Conservation (phyloP, 2,113 vertebrate genomes). For the Oenanthe oenanthe region DNA sequence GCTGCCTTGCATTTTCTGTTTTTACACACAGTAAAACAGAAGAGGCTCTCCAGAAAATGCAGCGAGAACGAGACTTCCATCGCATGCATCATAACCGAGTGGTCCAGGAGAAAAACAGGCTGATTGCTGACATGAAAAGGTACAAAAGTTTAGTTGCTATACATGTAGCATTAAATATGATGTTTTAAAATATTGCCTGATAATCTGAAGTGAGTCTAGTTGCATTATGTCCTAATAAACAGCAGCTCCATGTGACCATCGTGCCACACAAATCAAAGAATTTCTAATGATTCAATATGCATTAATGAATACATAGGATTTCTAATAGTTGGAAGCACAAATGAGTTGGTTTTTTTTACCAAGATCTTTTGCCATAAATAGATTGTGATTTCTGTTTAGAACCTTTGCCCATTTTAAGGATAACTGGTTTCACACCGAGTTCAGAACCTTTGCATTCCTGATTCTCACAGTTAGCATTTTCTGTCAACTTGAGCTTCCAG, state of each 20-base stretch:
- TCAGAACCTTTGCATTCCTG: not conserved
- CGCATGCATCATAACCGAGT: constrained; percentile 83
- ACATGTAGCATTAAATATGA: not conserved
- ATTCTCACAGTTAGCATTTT: not conserved
- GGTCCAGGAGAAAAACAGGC: constrained; percentile 84
- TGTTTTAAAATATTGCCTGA: not conserved
- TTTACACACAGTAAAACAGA: constrained; percentile 70
- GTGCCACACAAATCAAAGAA: not conserved
- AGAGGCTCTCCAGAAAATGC: constrained; percentile 76
- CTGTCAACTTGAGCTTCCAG: not conserved
- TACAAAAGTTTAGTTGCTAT: constrained; percentile 15
- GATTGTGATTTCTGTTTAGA: not conserved
- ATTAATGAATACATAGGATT: not conserved
- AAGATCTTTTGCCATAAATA: not conserved
- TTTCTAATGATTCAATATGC: not conserved
- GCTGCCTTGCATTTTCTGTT: not conserved
- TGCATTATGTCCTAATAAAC: not conserved
- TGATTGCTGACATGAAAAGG: constrained; percentile 84
- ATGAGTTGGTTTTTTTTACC: not conserved
- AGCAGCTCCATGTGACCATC: not conserved
- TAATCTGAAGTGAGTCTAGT: not conserved
- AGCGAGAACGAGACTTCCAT: constrained; percentile 85
- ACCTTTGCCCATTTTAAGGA: not conserved
- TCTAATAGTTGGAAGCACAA: not conserved
- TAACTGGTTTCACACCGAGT: not conserved